Evolutionary conservation across 1,140 invertebrate species (phyloP), one percentile per base, ranked within the genome.

Genomic region (Palaemon carinicauda): DNA sequence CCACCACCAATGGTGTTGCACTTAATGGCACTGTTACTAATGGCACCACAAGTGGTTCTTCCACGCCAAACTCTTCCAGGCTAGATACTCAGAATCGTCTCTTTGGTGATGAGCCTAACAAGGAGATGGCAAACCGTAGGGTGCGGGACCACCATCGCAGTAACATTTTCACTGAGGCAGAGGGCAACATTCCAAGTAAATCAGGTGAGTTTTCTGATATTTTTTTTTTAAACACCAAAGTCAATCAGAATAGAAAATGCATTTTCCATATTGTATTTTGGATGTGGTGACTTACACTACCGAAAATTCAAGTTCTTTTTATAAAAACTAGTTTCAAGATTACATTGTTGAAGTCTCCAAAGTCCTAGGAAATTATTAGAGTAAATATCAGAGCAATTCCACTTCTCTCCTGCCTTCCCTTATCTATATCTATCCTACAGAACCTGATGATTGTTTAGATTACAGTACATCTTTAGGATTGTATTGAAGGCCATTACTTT

Each of bases 91-190:
- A 86, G 78, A 80, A 15, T 21, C 75, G 84, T 29, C 77, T 86
- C 75, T 86, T 86, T 54, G 84, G 84, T 4, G 51, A 51, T 3
- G 84, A 86, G 7, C 84, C 77, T 24, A 19, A 15, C 14, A 29
- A 14, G 24, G 41, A 14, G 24, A 51, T 21, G 41, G 15, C 41
- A 9, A 56, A 50, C 7, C 65, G 50, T 19, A 52, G 65, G 9
- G 29, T 86, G 24, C 56, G 84, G 29, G 84, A 86, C 51, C 84
- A 86, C 29, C 65, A 86, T 1, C 84, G 84, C 51, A 86, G 84
- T 69, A 86, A 56, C 60, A 86, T 86, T 78, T 86, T 86, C 52
- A 31, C 21, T 27, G 33, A 53, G 3, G 15, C 77, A 17, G 41
- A 53, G 21, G 4, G 51, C 17, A 86, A 80, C 56, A 77, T 77